Conservation (phyloP, 2,888 invertebrate genomes). For the Leucophora obtusa region DNA sequence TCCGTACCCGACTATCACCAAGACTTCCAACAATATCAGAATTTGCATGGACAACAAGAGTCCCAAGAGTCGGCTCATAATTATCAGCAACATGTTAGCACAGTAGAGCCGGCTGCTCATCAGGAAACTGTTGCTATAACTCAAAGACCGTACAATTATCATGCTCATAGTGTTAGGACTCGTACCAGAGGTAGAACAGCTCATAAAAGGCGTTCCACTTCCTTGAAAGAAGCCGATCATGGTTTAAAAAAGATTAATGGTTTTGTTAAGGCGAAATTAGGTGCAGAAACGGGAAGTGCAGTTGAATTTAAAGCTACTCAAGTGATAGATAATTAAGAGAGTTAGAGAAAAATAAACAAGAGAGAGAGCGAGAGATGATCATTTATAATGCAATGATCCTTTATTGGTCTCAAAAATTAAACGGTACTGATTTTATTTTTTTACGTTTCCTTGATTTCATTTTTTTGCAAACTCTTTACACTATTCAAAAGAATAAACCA, state of each 20-base stretch:
- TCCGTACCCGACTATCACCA: slow-evolving; percentile 65
- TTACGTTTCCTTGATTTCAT: not conserved
- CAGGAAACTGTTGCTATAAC: slow-evolving; percentile 68
- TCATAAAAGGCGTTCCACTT: slow-evolving; percentile 57
- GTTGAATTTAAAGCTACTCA: slow-evolving; percentile 73
- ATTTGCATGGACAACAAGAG: slow-evolving; percentile 38
- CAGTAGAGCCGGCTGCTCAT: not conserved
- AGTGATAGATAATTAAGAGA: slow-evolving; percentile 67
- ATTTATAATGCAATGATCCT: not conserved
- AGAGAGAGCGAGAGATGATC: not conserved
- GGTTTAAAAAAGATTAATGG: slow-evolving; percentile 69
- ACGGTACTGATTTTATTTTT: slow-evolving; percentile 53
- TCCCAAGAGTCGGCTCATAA: slow-evolving; percentile 17
- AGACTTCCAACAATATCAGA: slow-evolving; percentile 61
- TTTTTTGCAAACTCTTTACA: not conserved
- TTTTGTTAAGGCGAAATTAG: slow-evolving; percentile 72
- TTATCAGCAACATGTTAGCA: slow-evolving; percentile 41
- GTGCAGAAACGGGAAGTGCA: slow-evolving; percentile 72
- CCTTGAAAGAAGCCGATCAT: slow-evolving; percentile 64
- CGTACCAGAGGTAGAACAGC: slow-evolving; percentile 53
- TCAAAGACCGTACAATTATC: slow-evolving; percentile 76
- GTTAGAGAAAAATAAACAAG: not conserved
- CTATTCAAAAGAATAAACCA: not conserved
- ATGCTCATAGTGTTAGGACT: slow-evolving; percentile 71
- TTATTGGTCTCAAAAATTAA: slow-evolving; percentile 18